A percentile compares a stretch with the other conserved stretches of the same genome.
These are phyloP conservation scores for Heterodera filipjevi DNA, from an alignment of 2,888 invertebrate genomes.

Conservation along the genomic window DNA sequence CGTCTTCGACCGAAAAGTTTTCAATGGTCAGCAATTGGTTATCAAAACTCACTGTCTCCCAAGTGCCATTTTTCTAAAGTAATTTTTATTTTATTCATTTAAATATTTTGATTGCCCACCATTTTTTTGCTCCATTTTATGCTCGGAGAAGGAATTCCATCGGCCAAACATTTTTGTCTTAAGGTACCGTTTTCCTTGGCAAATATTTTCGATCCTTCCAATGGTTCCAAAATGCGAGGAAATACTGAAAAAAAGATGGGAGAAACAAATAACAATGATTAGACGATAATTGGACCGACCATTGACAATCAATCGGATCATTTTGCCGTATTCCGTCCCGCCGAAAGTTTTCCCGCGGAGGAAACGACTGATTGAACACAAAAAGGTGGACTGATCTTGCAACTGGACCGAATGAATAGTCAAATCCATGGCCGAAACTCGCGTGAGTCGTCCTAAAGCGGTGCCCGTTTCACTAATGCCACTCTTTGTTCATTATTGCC, in stretches of 20 bases:
- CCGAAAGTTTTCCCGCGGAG: conserved; percentile 41
- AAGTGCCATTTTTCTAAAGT: not conserved
- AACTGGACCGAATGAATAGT: conserved; percentile 54
- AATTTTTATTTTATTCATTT: not conserved
- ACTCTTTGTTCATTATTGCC: not conserved
- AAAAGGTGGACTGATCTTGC: conserved; percentile 55
- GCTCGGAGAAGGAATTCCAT: conserved; percentile 49
- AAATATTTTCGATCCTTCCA: conserved; percentile 8
- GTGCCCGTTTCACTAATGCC: not conserved
- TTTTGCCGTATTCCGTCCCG: conserved; percentile 48
- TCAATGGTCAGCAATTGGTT: not conserved
- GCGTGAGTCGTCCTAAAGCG: conserved; percentile 55
- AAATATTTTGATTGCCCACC: not conserved
- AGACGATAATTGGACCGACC: conserved; percentile 39
- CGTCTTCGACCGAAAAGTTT: not conserved
- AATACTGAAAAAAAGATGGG: not conserved
- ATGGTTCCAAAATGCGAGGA: conserved; percentile 12
- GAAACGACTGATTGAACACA: conserved; percentile 56
- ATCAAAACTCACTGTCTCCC: not conserved
- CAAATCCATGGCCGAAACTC: conserved; percentile 53
- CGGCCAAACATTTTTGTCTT: conserved; percentile 44
- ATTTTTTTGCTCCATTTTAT: conserved; percentile 17
- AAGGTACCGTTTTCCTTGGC: conserved; percentile 29
- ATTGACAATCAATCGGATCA: conserved; percentile 53
- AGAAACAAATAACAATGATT: not conserved